Base-by-base conservation (phyloP, 2,797 vertebrate genomes). In the Tapera naevia region DNA sequence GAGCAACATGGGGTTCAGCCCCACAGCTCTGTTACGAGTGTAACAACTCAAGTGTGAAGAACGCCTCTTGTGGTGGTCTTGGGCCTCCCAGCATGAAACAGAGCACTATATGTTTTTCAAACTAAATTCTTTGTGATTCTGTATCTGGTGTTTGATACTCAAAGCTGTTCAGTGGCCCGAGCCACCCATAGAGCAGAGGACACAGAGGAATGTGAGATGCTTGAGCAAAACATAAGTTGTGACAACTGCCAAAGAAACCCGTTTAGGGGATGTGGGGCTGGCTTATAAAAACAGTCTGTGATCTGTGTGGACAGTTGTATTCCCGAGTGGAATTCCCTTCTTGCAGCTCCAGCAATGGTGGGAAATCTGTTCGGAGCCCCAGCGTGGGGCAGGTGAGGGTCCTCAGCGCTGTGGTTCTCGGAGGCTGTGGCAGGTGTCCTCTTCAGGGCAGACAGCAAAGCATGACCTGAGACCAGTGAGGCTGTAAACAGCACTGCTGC, bases 21-120 rank as follows among this genome's bases (percentile, higher is more conserved):
- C 60, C 28, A 1, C 4, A 7, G 66, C 33, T 32, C 1, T 1
- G 5, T 10, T 14, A 0, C 2, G 1, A 1, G 24, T 9, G 17
- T 19, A 23, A 27, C 60, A 45, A 1, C 79, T 45, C 57, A 37
- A 25, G 39, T 1, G 15, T 9, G 7, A 27, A 9, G 61, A 21
- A 32, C 5, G 6, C 25, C 10, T 0, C 22, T 13, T 9, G 0
- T 1, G 2, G n/a, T 3, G 37, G 17, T 12, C 50, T 8, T 46
- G 37, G 37, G 28, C 13, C 16, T 62, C 74, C 50, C 17, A 14
- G 3, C 4, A 3, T 27, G 11, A 17, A 48, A 8, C 27, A 16
- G 39, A 32, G 43, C 4, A 10, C 15, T 41, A 41, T 41, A 41
- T 41, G 14, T 41, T 41, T 41, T 14, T 39, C 39, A 41, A 41